These are phyloP conservation scores for Threskiornis aethiopicus DNA, from an alignment of 2,797 vertebrate genomes.

Conservation along the genomic window DNA sequence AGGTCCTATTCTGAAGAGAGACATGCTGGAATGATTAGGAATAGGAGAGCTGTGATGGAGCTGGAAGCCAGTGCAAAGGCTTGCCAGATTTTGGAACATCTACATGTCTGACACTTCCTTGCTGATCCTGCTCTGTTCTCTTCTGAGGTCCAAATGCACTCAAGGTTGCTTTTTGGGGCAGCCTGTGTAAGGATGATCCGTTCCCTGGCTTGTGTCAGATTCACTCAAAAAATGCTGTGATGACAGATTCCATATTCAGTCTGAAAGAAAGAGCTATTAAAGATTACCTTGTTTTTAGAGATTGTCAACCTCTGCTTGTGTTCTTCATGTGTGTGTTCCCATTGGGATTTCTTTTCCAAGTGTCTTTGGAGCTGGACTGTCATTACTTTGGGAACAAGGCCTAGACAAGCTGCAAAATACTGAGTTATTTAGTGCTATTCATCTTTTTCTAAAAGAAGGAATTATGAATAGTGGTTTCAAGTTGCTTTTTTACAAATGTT, in stretches of 20 bases:
- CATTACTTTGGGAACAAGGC: not conserved
- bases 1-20: not conserved
- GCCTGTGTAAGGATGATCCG: not conserved
- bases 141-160: not conserved
- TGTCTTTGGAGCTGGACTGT: not conserved
- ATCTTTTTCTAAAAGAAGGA: not conserved
- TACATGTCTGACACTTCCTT: not conserved
- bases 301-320: not conserved
- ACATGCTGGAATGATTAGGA: not conserved
- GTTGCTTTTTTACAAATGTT: not conserved
- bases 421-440: not conserved
- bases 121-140: not conserved
- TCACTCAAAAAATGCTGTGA: not conserved
- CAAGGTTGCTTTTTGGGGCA: not conserved
- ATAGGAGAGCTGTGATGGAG: not conserved
- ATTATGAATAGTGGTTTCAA: not conserved
- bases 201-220: not conserved
- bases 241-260: not conserved
- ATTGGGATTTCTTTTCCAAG: not conserved
- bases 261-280: not conserved
- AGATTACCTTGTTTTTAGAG: not conserved
- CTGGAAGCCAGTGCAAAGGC: not conserved
- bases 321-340: not conserved
- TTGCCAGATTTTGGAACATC: not conserved
- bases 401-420: not conserved